Evolutionary conservation across 1,140 invertebrate genomes (phyloP), one percentile per base, ranked within the genome.

Genomic region (Cotesia typhae): DNA sequence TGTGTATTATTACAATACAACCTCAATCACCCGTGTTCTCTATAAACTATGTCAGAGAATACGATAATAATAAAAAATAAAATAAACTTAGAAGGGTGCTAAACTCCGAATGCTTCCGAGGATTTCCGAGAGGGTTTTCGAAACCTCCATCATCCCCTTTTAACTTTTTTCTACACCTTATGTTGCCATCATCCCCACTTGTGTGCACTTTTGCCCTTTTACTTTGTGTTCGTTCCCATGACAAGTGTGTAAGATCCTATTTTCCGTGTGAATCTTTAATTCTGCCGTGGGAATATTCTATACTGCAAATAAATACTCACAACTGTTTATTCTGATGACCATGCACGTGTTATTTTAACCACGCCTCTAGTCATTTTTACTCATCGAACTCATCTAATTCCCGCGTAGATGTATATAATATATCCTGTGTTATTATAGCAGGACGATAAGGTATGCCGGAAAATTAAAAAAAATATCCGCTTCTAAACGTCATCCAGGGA

Each of bases 251-350:
- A 38, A 78, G 75, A 81, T 79, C 77, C 73, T 76, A 79, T 79
- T 81, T 81, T 78, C 74, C 82, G 80, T 82, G 84, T 85, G 84
- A 85, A 86, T 86, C 83, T 81, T 81, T 81, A 81, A 86, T 84
- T 85, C 80, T 76, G 81, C 81, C 75, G 64, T 71, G 71, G 64
- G 71, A 72, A 72, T 72, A 57, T 52, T 41, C 14, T 17, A 41
- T 59, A 35, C 20, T 68, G 67, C 52, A 28, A 68, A 68, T 59
- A 68, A 68, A 59, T 59, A 47, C 7, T 35, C 66, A 67, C 51
- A 55, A 28, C 66, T 67, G 51, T 51, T 66, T 41, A 71, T 71
- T 59, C 63, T 70, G 57, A 59, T 59, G 57, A 59, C 57, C 57
- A 28, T 47, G 41, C 41, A 59, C 53, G 53, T 55, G 53, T 20